Percentiles rank a stretch among this genome's conserved stretches.
Evolutionary conservation across 1,140 invertebrate species (phyloP).

Genomic region (Ceratitis capitata): DNA sequence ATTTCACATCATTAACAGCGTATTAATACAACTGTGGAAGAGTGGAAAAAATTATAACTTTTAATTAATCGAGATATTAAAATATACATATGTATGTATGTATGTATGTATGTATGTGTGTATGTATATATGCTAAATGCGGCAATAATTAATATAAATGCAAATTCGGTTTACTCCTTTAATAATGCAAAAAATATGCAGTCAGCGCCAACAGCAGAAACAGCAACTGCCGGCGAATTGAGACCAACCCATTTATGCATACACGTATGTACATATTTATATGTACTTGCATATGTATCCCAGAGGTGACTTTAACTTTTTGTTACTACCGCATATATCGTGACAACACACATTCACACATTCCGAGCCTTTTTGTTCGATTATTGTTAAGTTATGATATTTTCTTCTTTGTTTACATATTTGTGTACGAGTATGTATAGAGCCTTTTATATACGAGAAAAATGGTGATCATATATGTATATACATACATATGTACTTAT

Average conservation of each 20-base stretch:
- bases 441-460: too few relatives aligned
- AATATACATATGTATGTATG: too few relatives aligned
- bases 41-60: background rate
- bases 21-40: background rate
- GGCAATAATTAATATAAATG: background rate
- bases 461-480: background rate
- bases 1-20: constrained; percentile 27
- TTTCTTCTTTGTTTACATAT: background rate
- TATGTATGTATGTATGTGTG: too few relatives aligned
- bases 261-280: background rate
- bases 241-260: background rate
- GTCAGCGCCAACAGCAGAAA: background rate
- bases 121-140: background rate
- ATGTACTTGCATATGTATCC: background rate
- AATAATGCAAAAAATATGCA: background rate
- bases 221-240: background rate
- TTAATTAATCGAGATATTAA: background rate
- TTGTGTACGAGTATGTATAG: background rate
- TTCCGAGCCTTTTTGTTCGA: background rate
- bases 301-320: background rate
- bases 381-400: background rate
- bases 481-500: background rate
- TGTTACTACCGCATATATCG: background rate
- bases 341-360: background rate
- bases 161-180: background rate